phyloP scores from a whole-genome alignment of 2,113 vertebrate species.

The Saccopteryx bilineata region DNA sequence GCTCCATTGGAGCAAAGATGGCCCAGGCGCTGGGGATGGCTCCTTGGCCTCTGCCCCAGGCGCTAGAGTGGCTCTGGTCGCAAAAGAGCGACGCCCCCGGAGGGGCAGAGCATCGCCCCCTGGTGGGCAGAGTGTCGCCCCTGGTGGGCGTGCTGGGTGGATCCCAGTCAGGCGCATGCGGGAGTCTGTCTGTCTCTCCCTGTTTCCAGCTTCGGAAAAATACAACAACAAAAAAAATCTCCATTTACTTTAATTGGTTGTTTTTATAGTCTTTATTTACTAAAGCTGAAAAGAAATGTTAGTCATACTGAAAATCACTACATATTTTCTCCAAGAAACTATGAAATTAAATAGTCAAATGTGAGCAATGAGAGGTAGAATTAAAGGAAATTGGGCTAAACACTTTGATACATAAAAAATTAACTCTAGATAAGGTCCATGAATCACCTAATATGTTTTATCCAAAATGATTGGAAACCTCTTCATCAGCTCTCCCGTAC shows the following conservation, averaged over 20 bases:
- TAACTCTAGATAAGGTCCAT: neutral
- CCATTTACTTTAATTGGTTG: neutral
- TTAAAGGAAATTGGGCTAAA: slow-evolving; percentile 25
- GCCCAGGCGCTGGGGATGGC: too few relatives aligned
- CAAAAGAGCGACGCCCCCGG: too few relatives aligned
- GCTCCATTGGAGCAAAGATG: too few relatives aligned
- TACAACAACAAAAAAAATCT: too few relatives aligned
- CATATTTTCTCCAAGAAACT: neutral
- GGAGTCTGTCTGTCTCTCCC: too few relatives aligned
- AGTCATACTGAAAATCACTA: neutral
- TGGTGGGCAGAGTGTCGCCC: too few relatives aligned
- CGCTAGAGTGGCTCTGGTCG: too few relatives aligned
- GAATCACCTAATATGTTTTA: neutral
- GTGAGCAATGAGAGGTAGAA: neutral
- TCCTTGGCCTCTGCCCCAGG: too few relatives aligned
- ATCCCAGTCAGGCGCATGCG: too few relatives aligned
- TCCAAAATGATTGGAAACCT: neutral
- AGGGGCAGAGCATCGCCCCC: too few relatives aligned
- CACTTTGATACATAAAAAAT: slow-evolving; percentile 9
- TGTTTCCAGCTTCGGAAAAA: too few relatives aligned
- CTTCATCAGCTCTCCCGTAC: neutral
- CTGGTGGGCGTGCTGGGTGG: too few relatives aligned
- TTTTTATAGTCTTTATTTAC: slow-evolving; percentile 6
- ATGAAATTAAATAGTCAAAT: neutral
- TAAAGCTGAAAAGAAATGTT: neutral